These are phyloP conservation scores for Nymphalis c-album DNA, from an alignment of 2,888 invertebrate genomes.

Conservation along the genomic window DNA sequence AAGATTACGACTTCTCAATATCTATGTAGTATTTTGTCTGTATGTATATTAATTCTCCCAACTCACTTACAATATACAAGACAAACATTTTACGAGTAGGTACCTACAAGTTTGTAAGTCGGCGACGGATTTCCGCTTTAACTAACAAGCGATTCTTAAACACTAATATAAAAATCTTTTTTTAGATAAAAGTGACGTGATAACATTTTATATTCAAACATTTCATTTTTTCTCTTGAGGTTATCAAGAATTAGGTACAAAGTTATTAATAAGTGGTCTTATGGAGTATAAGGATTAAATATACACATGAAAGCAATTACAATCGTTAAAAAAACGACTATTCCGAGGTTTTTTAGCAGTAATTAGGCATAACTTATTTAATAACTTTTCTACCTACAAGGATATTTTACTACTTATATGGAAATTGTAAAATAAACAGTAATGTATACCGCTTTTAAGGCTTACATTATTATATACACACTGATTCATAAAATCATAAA, in stretches of 20 bases:
- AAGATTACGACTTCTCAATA: background rate
- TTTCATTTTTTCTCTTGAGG: background rate
- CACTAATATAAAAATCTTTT: conserved; percentile 5
- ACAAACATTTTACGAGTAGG: background rate
- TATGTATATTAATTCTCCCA: background rate
- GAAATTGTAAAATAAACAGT: too few species aligned
- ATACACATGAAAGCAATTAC: background rate
- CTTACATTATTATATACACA: too few species aligned
- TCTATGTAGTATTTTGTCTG: background rate
- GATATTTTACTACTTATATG: too few species aligned
- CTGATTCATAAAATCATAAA: too few species aligned
- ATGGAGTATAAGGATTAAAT: too few species aligned
- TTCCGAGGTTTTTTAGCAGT: conserved; percentile 2
- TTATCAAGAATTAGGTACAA: conserved; percentile 2
- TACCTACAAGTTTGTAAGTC: background rate
- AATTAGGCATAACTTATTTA: too few species aligned
- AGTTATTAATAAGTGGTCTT: background rate
- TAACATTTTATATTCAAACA: conserved; percentile 1
- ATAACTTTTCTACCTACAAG: too few species aligned
- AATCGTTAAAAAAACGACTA: background rate
- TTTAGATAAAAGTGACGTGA: background rate
- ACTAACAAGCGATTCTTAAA: background rate
- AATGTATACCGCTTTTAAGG: too few species aligned
- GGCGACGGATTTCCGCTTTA: background rate
- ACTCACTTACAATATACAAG: background rate